These are phyloP conservation scores for Vombatus ursinus DNA, from an alignment of 2,113 vertebrate genomes.

Conservation along the genomic window DNA sequence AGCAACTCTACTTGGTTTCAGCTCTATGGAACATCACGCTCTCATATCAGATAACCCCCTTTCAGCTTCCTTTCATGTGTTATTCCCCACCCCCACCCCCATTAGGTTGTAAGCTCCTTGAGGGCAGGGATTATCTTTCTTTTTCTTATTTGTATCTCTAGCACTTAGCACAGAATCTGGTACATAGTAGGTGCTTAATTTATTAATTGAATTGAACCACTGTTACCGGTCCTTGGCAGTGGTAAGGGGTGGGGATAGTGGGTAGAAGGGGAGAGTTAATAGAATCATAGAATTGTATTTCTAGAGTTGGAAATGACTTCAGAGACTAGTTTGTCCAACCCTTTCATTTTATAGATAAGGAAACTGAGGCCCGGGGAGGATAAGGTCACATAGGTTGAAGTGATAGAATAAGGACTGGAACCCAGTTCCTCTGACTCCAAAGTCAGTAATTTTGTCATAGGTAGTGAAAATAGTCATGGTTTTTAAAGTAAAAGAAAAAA, in stretches of 20 bases:
- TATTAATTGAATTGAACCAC: not conserved
- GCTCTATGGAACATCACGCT: not conserved
- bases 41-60: not conserved
- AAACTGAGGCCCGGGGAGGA: not conserved
- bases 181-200: not conserved
- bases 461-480: too few species aligned
- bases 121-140: not conserved
- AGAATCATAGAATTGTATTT: not conserved
- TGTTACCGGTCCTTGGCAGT: not conserved
- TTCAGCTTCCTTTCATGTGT: not conserved
- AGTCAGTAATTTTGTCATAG: too few species aligned
- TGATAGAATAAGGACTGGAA: not conserved
- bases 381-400: too few species aligned
- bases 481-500: not conserved
- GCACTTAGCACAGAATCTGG: too few species aligned
- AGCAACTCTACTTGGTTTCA: not conserved
- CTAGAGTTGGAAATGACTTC: not conserved
- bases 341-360: not conserved
- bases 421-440: too few species aligned
- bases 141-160: not conserved
- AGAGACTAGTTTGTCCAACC: not conserved
- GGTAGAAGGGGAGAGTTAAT: not conserved
- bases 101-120: not conserved
- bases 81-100: not conserved
- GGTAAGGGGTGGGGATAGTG: too few species aligned